phyloP scores from a whole-genome alignment of 2,113 vertebrate genomes.

The Solea solea region DNA sequence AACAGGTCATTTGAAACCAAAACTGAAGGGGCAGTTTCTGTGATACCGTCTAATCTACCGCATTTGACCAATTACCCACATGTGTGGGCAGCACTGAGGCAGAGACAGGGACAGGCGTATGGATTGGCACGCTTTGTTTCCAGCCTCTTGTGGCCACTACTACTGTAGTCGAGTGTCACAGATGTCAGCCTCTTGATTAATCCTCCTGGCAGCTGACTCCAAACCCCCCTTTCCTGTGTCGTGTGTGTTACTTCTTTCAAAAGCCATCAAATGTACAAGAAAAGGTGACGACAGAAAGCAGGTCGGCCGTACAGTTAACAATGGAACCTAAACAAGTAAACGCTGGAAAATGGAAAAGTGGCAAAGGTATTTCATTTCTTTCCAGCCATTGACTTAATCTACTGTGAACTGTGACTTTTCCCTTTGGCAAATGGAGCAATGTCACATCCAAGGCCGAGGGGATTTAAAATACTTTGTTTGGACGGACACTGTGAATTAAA shows the following conservation, averaged over 20 bases:
- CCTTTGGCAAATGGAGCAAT: neutral
- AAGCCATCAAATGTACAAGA: conserved; percentile 2
- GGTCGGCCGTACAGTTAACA: neutral
- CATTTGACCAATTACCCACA: conserved; percentile 48
- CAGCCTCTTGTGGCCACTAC: conserved; percentile 19
- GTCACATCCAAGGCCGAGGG: neutral
- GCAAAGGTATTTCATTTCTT: neutral
- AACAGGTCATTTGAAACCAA: conserved; percentile 40
- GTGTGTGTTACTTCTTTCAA: conserved; percentile 5
- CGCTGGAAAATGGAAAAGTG: neutral
- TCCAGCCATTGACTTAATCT: too few species aligned
- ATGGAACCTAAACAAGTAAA: neutral
- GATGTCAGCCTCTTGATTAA: conserved; percentile 46
- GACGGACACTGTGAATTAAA: neutral
- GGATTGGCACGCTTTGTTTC: conserved; percentile 27
- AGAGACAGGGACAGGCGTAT: neutral
- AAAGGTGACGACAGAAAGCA: neutral
- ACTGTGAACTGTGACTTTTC: neutral
- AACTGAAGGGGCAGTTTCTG: conserved; percentile 27
- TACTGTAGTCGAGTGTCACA: conserved; percentile 32
- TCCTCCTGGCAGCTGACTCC: conserved; percentile 16
- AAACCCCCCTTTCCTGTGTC: neutral
- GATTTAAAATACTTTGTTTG: neutral
- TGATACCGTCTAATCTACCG: conserved; percentile 3
- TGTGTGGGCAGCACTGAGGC: conserved; percentile 28